Evolutionary conservation across 2,113 vertebrate genomes (phyloP), one percentile per base, ranked within the genome.

Genomic region (Hymenochirus boettgeri): DNA sequence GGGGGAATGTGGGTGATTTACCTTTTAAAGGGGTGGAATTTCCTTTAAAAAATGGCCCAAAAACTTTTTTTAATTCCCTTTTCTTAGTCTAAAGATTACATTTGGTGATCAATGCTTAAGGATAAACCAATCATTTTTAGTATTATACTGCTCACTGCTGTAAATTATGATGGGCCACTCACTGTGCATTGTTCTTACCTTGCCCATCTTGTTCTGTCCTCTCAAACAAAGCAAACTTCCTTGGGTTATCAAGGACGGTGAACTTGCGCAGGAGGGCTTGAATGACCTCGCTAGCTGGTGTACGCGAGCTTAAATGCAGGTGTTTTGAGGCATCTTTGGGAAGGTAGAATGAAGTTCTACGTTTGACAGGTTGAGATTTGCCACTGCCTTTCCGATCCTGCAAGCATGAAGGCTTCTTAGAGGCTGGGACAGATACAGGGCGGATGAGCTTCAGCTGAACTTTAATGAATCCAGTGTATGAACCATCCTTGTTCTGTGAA

Each of bases 381-480:
- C 39, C 75, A 7, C 71, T n/a, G 25, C 75, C 74, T 7, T 54
- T 63, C 45, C 75, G 81, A 1, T 78, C 80, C 51, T 86, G 83
- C 24, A 81, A 62, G 2, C 81, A 65, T 12, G 85, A 69, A 1
- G 74, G 75, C 57, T 86, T 88, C 74, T 83, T 90, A 70, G 83
- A 78, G 51, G 91, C 84, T 1, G 88, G 93, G 31, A 98, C 88
- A 0, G 96, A 93, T 57, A 99, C 86, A 0, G 96, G 96, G 1
- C 94, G 90, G 2, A 87, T 78, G 57, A 99, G 76, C 78, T 96
- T 93, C 72, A 98, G 89, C 62, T 96, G 93, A 65, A 99, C 96
- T 76, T 93, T 98, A 74, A 99, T 97, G 80, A 99, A 99, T 35
- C 96, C 96, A 0, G 94, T 98, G 80, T 92, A 99, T 19, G 91